Percentiles rank a stretch among this genome's conserved stretches.
These are phyloP conservation scores for Callosobruchus maculatus DNA, from an alignment of 2,888 invertebrate species.

Conservation along the genomic window DNA sequence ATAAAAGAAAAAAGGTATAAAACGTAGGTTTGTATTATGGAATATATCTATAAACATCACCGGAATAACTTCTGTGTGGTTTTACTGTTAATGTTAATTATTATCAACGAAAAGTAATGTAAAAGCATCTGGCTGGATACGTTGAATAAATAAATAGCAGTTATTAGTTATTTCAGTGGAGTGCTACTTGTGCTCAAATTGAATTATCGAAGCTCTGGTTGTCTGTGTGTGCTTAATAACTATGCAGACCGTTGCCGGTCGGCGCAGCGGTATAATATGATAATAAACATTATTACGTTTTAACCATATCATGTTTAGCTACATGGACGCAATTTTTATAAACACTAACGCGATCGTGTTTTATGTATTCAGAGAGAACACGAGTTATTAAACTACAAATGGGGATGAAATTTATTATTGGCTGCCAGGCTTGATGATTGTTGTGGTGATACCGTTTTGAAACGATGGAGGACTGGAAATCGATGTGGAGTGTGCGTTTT, in stretches of 20 bases:
- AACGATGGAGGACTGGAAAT: not conserved
- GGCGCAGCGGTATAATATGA: not conserved
- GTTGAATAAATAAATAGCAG: not conserved
- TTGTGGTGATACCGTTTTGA: not conserved
- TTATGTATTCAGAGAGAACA: not conserved
- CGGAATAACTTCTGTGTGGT: too few relatives aligned
- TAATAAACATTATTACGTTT: not conserved
- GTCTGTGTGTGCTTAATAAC: not conserved
- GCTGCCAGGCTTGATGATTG: not conserved
- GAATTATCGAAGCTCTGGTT: not conserved
- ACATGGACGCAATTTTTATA: not conserved
- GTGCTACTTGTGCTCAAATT: not conserved
- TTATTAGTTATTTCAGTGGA: not conserved
- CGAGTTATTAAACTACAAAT: not conserved
- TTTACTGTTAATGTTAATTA: too few relatives aligned
- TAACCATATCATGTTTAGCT: not conserved
- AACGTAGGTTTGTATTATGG: too few relatives aligned
- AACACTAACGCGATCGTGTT: not conserved
- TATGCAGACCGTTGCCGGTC: too few relatives aligned
- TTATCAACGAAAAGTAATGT: not conserved
- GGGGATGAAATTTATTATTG: not conserved
- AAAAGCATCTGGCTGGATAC: not conserved
- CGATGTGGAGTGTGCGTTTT: too few relatives aligned
- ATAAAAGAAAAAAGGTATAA: too few relatives aligned
- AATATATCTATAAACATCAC: too few relatives aligned